phyloP scores from a whole-genome alignment of 2,888 invertebrate genomes.

The Rhimphoctona megacephalus region DNA sequence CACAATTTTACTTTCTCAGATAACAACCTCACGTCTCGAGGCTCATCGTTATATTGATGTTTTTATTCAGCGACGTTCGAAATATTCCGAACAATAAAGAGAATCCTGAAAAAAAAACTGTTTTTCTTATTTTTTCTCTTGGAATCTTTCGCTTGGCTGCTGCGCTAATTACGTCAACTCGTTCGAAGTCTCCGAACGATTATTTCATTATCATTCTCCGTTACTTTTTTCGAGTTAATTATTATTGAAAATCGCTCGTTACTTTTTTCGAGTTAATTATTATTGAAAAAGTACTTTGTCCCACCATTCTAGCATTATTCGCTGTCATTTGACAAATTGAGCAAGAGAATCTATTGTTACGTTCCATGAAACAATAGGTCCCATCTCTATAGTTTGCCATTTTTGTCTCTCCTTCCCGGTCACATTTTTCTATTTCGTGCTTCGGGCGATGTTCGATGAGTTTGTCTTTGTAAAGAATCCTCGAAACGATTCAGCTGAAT shows the following conservation, averaged over 20 bases:
- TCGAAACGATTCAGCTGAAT: conserved; percentile 46
- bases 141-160: background rate
- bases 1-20: background rate
- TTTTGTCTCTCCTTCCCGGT: background rate
- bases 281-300: background rate
- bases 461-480: conserved; percentile 37
- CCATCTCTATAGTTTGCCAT: conserved; percentile 3
- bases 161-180: background rate
- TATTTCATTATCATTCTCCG: background rate
- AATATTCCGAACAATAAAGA: background rate
- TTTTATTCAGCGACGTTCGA: too few species aligned
- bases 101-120: background rate
- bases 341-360: background rate
- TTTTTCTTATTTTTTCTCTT: background rate
- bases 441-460: conserved; percentile 42
- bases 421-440: background rate
- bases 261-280: background rate
- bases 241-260: background rate
- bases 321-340: background rate
- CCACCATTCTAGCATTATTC: background rate
- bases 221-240: background rate
- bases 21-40: background rate
- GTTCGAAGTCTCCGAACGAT: background rate
- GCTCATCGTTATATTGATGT: background rate
- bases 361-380: conserved; percentile 22